These are phyloP conservation scores for Bubo bubo DNA, from an alignment of 2,113 vertebrate genomes.

Conservation along the genomic window DNA sequence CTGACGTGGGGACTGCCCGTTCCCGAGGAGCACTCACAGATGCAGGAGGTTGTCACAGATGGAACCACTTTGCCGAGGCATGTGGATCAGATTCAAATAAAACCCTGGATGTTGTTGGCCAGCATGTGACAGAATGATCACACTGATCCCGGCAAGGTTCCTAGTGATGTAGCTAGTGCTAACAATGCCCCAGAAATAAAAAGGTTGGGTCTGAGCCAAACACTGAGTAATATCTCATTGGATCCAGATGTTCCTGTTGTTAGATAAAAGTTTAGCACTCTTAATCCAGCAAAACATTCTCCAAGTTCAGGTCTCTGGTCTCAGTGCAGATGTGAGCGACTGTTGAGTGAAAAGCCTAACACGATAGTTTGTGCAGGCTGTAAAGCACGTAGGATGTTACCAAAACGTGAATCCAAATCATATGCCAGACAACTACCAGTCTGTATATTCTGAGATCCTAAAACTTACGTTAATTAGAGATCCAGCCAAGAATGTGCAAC, in stretches of 20 bases:
- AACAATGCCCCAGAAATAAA: constrained; percentile 36
- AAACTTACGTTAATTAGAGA: neutral
- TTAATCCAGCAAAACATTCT: neutral
- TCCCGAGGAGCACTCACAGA: neutral
- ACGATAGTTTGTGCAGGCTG: fast-evolving
- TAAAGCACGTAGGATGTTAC: neutral
- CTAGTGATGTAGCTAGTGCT: constrained; percentile 38
- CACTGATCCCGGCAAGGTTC: constrained; percentile 65
- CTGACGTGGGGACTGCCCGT: neutral
- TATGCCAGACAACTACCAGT: neutral
- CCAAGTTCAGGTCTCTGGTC: neutral
- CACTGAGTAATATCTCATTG: constrained; percentile 38
- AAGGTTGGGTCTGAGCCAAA: constrained; percentile 37
- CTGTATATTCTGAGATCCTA: neutral
- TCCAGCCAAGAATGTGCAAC: neutral
- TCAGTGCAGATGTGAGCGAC: neutral
- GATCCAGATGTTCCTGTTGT: constrained; percentile 59
- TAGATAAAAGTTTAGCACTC: constrained; percentile 1
- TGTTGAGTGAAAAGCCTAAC: neutral
- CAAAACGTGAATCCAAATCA: neutral
- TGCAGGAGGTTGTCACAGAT: constrained; percentile 51
- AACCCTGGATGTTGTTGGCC: constrained; percentile 50
- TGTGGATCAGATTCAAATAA: constrained; percentile 56
- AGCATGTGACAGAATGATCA: constrained; percentile 41
- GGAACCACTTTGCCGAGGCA: constrained; percentile 49